A percentile compares a stretch with the other conserved stretches of the same genome.
These are phyloP conservation scores for Apolygus lucorum DNA, from an alignment of 1,140 invertebrate genomes.

Conservation along the genomic window DNA sequence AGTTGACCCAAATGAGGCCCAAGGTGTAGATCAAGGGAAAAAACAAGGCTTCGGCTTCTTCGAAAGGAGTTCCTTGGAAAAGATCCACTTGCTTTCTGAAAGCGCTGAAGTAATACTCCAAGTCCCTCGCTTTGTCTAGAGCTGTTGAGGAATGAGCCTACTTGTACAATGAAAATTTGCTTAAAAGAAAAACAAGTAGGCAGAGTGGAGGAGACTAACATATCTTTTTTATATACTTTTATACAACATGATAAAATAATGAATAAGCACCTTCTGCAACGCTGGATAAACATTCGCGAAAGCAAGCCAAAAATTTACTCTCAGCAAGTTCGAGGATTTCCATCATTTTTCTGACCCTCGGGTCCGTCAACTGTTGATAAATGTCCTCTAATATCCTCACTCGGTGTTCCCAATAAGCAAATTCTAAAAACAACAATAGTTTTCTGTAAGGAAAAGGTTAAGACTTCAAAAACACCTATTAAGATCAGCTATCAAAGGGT, in stretches of 20 bases:
- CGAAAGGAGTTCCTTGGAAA: conserved; percentile 60
- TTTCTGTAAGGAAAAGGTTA: too few relatives aligned
- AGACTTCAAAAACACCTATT: too few relatives aligned
- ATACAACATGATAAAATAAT: too few relatives aligned
- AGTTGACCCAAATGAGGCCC: conserved; percentile 74
- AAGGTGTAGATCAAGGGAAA: conserved; percentile 62
- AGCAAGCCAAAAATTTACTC: conserved; percentile 62
- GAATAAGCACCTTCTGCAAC: neutral
- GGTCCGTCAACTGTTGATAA: conserved; percentile 68
- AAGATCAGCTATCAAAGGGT: too few relatives aligned
- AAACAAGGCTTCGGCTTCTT: conserved; percentile 50
- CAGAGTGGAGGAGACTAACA: too few relatives aligned
- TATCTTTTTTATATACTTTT: too few relatives aligned
- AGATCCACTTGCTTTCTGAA: conserved; percentile 53
- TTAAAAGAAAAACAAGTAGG: too few relatives aligned
- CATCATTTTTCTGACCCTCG: conserved; percentile 69
- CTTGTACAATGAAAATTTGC: neutral
- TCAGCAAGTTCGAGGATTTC: conserved; percentile 60
- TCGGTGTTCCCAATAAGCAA: conserved; percentile 55
- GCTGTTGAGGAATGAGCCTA: conserved; percentile 39
- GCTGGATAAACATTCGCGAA: conserved; percentile 46
- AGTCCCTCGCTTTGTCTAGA: conserved; percentile 52
- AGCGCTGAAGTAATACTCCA: conserved; percentile 54
- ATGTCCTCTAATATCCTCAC: conserved; percentile 59
- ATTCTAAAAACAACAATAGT: conserved; percentile 51